These are phyloP conservation scores for Lutjanus campechanus DNA, from an alignment of 2,797 vertebrate genomes.

Conservation along the genomic window DNA sequence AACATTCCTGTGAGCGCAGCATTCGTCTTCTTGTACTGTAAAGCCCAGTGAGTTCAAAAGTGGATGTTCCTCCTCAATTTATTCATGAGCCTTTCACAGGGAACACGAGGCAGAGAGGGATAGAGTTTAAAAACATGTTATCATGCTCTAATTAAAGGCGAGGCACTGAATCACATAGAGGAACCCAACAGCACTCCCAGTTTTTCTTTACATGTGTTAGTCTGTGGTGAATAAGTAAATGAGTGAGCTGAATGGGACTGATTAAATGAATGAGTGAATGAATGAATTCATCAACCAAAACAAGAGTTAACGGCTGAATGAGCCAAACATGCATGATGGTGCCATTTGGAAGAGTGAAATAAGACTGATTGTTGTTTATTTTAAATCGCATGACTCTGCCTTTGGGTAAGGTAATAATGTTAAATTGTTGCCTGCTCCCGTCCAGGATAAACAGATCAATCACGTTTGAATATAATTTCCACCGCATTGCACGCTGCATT, in stretches of 20 bases:
- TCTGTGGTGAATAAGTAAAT: conserved; percentile 39
- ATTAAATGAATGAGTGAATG: conserved; percentile 50
- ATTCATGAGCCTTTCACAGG: conserved; percentile 73
- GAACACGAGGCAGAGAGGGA: conserved; percentile 54
- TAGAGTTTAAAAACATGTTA: conserved; percentile 66
- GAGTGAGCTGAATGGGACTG: conserved; percentile 39
- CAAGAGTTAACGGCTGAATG: conserved; percentile 38
- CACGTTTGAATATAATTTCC: conserved; percentile 72
- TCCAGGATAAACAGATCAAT: conserved; percentile 76
- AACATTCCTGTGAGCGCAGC: conserved; percentile 32
- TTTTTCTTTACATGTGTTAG: conserved; percentile 28
- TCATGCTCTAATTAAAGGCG: conserved; percentile 71
- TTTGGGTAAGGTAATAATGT: conserved; percentile 52
- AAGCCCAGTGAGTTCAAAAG: conserved; percentile 73
- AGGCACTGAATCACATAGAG: conserved; percentile 40
- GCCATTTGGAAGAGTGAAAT: conserved; percentile 52
- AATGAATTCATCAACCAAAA: conserved; percentile 53
- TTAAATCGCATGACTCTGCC: conserved; percentile 54
- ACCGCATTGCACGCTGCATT: conserved; percentile 61
- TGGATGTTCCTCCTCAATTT: conserved; percentile 71
- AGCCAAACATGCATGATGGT: conserved; percentile 52
- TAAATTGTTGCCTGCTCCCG: conserved; percentile 46
- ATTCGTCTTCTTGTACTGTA: conserved; percentile 49
- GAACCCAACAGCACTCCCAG: conserved; percentile 9
- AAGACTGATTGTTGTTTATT: conserved; percentile 66